Base-by-base conservation (phyloP, 2,113 vertebrate genomes). In the Climacteris rufus region DNA sequence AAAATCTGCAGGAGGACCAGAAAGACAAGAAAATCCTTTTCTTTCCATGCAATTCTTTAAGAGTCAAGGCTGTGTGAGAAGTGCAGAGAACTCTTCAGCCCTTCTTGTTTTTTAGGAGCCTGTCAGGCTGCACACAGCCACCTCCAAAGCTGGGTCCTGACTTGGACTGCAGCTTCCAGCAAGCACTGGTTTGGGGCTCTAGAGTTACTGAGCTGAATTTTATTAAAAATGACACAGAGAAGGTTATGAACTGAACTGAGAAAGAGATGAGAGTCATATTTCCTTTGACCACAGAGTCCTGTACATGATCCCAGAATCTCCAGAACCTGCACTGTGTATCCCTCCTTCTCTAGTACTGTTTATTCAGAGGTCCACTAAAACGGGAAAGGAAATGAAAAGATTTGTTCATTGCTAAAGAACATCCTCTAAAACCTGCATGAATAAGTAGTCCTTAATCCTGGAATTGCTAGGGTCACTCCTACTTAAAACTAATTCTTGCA, bases 151-250 rank as follows among this genome's bases (percentile, higher is more conserved):
- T 2, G 1, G 15, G 10, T 64, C 57, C 52, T 54, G 56, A 35
- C 44, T 19, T 50, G 87, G 54, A 57, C 37, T 44, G 79, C 54
- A 83, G 79, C 86, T 52, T 8, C 70, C 90, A 93, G 47, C 54
- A 35, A 9, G 16, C 66, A 86, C 39, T 35, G 85, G 35, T 63
- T 66, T 65, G 53, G 42, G 75, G 81, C 33, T 96, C 35, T 61
- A 44, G 80, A 85, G 65, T 69, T 89, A 74, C 70, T 70, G 31
- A 89, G 25, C 54, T 75, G 65, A 96, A 68, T 50, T 96, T 96
- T 86, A 96, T 92, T 94, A 90, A 91, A 94, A 94, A 61, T 86
- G 47, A 91, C 81, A 75, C 80, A 89, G 23, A 78, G 88, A 75
- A 87, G 69, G 61, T 72, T 97, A 96, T 85, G 85, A 96, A 94